Evolutionary conservation across 2,888 invertebrate genomes (phyloP).

Genomic region (Leucania comma): DNA sequence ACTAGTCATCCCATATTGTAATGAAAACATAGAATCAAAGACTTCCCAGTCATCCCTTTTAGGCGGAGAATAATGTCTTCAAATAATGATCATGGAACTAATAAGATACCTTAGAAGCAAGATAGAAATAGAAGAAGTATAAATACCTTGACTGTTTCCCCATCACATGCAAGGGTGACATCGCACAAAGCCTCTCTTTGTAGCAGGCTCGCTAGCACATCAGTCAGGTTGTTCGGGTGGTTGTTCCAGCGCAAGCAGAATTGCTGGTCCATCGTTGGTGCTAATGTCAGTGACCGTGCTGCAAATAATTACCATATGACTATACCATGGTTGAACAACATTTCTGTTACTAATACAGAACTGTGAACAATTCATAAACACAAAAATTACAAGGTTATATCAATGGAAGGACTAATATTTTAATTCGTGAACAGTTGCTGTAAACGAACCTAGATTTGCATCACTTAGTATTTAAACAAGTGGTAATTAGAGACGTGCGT

Average conservation of each 20-base stretch:
- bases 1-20: constrained; percentile 30
- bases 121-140: not conserved
- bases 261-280: constrained; percentile 94
- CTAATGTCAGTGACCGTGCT: constrained; percentile 91
- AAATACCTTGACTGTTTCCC: constrained; percentile 95
- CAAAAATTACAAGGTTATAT: constrained; percentile 68
- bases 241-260: constrained; percentile 99
- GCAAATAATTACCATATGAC: constrained; percentile 73
- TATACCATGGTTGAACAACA: constrained; percentile 36
- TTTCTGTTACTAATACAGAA: constrained; percentile 31
- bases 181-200: constrained; percentile 97
- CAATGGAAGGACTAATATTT: constrained; percentile 67
- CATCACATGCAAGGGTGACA: constrained; percentile 97
- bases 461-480: constrained; percentile 81
- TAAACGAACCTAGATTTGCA: constrained; percentile 79
- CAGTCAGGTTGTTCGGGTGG: constrained; percentile 97
- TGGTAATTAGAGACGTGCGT: constrained; percentile 85
- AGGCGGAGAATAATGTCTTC: not conserved
- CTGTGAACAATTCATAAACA: constrained; percentile 47
- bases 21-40: constrained; percentile 18
- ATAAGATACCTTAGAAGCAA: not conserved
- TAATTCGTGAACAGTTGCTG: constrained; percentile 71
- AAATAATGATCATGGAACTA: not conserved
- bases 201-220: constrained; percentile 96
- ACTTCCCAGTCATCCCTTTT: not conserved